phyloP scores from a whole-genome alignment of 2,797 vertebrate genomes.

The Periparus ater region DNA sequence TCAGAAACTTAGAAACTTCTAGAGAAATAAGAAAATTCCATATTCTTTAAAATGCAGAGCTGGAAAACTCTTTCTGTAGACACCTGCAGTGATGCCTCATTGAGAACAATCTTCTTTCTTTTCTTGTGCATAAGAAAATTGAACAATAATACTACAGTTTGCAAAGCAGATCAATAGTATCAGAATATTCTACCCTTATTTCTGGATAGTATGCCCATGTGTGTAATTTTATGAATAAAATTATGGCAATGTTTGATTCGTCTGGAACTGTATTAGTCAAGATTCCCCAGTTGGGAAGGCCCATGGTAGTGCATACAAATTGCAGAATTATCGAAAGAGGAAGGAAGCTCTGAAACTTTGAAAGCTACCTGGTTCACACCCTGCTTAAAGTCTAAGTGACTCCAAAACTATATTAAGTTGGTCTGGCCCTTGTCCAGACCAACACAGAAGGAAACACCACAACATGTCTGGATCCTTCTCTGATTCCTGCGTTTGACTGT shows the following conservation, averaged over 20 bases:
- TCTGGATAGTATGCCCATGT: not conserved
- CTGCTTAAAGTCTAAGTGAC: not conserved
- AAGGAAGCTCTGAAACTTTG: not conserved
- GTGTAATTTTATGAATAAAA: not conserved
- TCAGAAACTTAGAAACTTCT: not conserved
- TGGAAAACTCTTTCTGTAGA: not conserved
- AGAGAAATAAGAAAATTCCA: not conserved
- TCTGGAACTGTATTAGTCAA: not conserved
- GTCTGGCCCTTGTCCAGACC: not conserved
- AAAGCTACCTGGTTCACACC: not conserved
- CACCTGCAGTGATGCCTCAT: not conserved
- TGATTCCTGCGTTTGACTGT: not conserved
- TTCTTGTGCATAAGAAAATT: not conserved
- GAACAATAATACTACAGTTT: not conserved
- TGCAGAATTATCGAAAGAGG: not conserved
- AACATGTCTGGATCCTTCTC: not conserved
- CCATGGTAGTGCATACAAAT: not conserved
- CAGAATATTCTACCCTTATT: not conserved
- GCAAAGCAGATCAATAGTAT: not conserved
- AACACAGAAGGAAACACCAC: not conserved
- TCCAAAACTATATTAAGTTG: not conserved
- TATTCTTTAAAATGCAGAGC: not conserved
- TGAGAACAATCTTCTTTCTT: not conserved
- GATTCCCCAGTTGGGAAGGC: not conserved
- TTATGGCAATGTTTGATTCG: not conserved